Conservation (phyloP, 2,888 invertebrate genomes). For the Liodrosophila aerea region DNA sequence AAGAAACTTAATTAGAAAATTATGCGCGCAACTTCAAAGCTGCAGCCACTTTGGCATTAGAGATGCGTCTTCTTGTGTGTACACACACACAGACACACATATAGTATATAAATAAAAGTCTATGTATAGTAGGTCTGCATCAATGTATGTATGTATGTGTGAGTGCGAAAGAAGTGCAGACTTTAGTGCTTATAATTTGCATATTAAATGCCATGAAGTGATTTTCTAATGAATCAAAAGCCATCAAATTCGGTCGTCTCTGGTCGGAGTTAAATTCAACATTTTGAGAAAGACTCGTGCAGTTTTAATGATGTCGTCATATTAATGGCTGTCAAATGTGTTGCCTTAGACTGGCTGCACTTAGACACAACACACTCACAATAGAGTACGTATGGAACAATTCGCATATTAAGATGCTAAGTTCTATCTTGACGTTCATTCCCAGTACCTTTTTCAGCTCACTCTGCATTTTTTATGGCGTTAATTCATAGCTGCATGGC, state of each 20-base stretch:
- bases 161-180: conserved; percentile 7
- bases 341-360: conserved; percentile 53
- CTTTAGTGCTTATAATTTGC: conserved; percentile 62
- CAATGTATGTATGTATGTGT: not conserved
- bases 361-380: conserved; percentile 40
- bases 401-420: conserved; percentile 31
- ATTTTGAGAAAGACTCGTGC: conserved; percentile 48
- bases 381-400: conserved; percentile 6
- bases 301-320: conserved; percentile 69
- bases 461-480: conserved; percentile 45
- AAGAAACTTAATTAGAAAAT: conserved; percentile 73
- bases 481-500: conserved; percentile 35
- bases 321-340: conserved; percentile 71
- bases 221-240: conserved; percentile 76
- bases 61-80: conserved; percentile 20
- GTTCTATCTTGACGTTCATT: conserved; percentile 20
- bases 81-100: not conserved
- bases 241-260: conserved; percentile 57
- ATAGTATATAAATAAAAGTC: too few relatives aligned
- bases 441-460: conserved; percentile 14
- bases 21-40: conserved; percentile 56
- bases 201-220: conserved; percentile 74
- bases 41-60: conserved; percentile 40
- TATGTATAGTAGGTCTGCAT: not conserved
- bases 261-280: conserved; percentile 17